A percentile compares a stretch with the other conserved stretches of the same genome.
Evolutionary conservation across 2,888 invertebrate species (phyloP).

Genomic region (Tetrapedia diversipes): DNA sequence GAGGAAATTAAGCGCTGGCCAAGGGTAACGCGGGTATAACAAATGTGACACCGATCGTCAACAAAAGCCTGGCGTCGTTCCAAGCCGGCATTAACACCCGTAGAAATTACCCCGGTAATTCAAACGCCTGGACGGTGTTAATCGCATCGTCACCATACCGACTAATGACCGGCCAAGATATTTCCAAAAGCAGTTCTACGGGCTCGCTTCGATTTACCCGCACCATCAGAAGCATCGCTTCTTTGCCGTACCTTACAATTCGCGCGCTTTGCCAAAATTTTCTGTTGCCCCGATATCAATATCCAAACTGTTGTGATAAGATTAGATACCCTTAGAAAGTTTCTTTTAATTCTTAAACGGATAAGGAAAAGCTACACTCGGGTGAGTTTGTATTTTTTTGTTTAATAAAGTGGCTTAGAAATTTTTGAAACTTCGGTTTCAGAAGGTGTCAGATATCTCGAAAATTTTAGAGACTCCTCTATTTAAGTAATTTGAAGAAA

Average conservation of each 20-base stretch:
- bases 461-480: too few relatives aligned
- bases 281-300: too few relatives aligned
- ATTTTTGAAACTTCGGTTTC: too few relatives aligned
- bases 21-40: conserved; percentile 47
- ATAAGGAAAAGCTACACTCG: too few relatives aligned
- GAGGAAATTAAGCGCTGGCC: conserved; percentile 16
- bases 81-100: conserved; percentile 59
- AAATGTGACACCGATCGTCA: conserved; percentile 61
- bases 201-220: neutral
- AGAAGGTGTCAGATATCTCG: too few relatives aligned
- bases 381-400: too few relatives aligned
- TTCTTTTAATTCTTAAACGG: too few relatives aligned
- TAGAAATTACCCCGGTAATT: conserved; percentile 58
- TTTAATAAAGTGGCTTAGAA: too few relatives aligned
- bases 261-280: neutral
- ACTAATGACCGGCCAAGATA: neutral
- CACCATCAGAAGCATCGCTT: neutral
- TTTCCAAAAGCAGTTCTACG: conserved; percentile 7
- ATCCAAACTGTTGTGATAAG: too few relatives aligned
- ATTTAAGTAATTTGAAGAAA: too few relatives aligned
- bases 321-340: too few relatives aligned
- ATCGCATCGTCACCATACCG: conserved; percentile 37
- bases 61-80: conserved; percentile 58
- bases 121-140: conserved; percentile 55
- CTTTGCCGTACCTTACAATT: neutral